Base-by-base conservation (phyloP, 2,113 vertebrate species). In the Hypomesus transpacificus region DNA sequence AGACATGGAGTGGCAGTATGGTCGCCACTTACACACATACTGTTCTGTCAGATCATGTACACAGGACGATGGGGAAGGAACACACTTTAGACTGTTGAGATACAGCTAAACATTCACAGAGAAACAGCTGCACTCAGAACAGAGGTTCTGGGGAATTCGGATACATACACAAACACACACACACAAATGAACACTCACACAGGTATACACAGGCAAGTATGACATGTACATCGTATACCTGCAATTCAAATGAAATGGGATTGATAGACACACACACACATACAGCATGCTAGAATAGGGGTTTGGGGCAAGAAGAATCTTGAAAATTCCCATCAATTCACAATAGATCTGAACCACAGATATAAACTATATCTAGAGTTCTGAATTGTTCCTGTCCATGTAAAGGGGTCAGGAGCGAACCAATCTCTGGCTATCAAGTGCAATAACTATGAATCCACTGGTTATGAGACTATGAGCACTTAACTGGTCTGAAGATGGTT, bases 81-180 rank as follows among this genome's bases (percentile, higher is more conserved):
- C 59, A 31, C 4, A 34, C 21, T 57, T 68, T 16, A 66, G 54
- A 34, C 53, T 63, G 54, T 68, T 60, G 11, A 74, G 61, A 59
- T 71, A 17, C 8, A 78, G 26, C 31, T 8, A 26, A 21, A 61
- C 61, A 63, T 28, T 26, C 21, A 61, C 63, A 65, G 56, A 60
- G 34, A 16, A 39, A 69, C 22, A 65, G 46, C 22, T 24, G 53
- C 59, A 77, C 62, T 80, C 64, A 71, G 39, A 79, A 39, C 64
- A 83, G 62, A 67, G 67, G 62, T 54, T 85, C 69, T 71, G 77
- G 77, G 78, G 66, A 1, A 82, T 66, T 26, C 34, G 61, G 9
- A 26, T 31, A 18, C 26, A 77, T 52, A 66, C 46, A 72, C 53
- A 81, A 69, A 79, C 66, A 78, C 73, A 59, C 70, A 77, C 85